Percentiles rank a stretch among this genome's conserved stretches.
These are phyloP conservation scores for Mycteria americana DNA, from an alignment of 2,797 vertebrate species.

Conservation along the genomic window DNA sequence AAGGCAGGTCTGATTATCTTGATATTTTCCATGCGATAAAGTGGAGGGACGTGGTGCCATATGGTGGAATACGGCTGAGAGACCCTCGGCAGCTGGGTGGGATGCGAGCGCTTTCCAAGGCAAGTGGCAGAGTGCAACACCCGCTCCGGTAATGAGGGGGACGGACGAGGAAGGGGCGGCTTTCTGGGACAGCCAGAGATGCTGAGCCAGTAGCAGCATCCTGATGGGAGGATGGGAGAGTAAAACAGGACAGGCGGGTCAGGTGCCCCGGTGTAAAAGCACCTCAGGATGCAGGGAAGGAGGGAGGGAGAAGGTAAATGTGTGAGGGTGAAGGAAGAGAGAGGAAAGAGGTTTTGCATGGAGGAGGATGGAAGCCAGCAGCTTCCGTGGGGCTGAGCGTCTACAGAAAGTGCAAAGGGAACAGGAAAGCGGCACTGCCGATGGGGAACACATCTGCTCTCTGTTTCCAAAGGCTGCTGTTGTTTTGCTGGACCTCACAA, in stretches of 20 bases:
- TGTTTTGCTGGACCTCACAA: neutral
- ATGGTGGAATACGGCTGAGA: constrained; percentile 29
- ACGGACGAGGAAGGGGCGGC: fast-evolving
- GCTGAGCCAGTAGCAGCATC: neutral
- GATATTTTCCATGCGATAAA: constrained; percentile 36
- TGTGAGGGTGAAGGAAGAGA: neutral
- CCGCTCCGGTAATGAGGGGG: fast-evolving
- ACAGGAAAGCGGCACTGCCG: neutral
- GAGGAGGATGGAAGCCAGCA: neutral
- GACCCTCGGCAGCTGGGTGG: constrained; percentile 14
- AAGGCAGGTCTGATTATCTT: constrained; percentile 50
- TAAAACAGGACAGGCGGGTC: neutral
- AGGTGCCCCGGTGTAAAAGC: neutral
- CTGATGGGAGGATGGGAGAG: neutral
- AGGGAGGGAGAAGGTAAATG: neutral
- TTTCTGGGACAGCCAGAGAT: neutral
- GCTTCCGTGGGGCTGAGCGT: neutral
- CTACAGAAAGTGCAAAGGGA: neutral
- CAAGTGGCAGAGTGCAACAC: neutral
- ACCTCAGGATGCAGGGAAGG: neutral
- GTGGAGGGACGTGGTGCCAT: neutral
- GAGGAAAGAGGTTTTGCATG: neutral
- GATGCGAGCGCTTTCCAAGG: neutral
- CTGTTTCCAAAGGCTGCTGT: neutral
- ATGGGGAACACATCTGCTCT: neutral